Conservation (phyloP, 2,888 invertebrate genomes). For the Xanthia icteritia region DNA sequence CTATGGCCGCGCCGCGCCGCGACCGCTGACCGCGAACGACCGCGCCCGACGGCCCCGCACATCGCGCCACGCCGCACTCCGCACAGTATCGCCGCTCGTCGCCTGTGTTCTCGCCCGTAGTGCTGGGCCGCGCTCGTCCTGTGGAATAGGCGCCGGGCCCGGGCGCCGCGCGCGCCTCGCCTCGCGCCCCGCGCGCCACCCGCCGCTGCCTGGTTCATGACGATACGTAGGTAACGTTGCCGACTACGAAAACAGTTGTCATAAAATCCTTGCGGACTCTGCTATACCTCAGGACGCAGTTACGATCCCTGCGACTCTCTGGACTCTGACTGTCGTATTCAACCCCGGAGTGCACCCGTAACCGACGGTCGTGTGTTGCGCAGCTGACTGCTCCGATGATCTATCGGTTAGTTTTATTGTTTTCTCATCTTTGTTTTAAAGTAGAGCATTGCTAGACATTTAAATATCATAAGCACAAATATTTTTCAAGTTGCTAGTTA, state of each 20-base stretch:
- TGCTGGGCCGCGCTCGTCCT: slow-evolving; percentile 77
- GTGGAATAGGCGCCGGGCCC: slow-evolving; percentile 71
- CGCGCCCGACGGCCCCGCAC: slow-evolving; percentile 76
- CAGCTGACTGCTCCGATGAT: slow-evolving; percentile 88
- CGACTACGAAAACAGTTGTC: slow-evolving; percentile 76
- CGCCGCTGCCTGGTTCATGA: slow-evolving; percentile 77
- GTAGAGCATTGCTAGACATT: slow-evolving; percentile 60
- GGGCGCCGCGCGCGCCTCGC: slow-evolving; percentile 66
- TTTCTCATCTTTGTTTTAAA: slow-evolving; percentile 61
- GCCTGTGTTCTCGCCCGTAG: slow-evolving; percentile 59
- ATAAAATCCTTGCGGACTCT: slow-evolving; percentile 72
- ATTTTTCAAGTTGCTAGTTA: slow-evolving; percentile 57
- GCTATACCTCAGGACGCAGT: slow-evolving; percentile 67
- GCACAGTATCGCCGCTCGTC: slow-evolving; percentile 73
- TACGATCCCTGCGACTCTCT: slow-evolving; percentile 69
- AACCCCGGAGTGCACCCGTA: slow-evolving; percentile 75
- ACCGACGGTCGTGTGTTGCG: slow-evolving; percentile 85
- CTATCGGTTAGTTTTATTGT: slow-evolving; percentile 83
- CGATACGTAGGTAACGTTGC: slow-evolving; percentile 83
- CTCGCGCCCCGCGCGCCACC: slow-evolving; percentile 70
- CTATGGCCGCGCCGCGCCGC: slow-evolving; percentile 86
- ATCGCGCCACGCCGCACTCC: slow-evolving; percentile 76
- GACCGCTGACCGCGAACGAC: slow-evolving; percentile 82
- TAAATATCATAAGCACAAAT: slow-evolving; percentile 59
- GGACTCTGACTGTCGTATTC: slow-evolving; percentile 74